A percentile compares a stretch with the other conserved stretches of the same genome.
Evolutionary conservation across 2,797 vertebrate species (phyloP).

Genomic region (Tokudaia tokunoshimensis): DNA sequence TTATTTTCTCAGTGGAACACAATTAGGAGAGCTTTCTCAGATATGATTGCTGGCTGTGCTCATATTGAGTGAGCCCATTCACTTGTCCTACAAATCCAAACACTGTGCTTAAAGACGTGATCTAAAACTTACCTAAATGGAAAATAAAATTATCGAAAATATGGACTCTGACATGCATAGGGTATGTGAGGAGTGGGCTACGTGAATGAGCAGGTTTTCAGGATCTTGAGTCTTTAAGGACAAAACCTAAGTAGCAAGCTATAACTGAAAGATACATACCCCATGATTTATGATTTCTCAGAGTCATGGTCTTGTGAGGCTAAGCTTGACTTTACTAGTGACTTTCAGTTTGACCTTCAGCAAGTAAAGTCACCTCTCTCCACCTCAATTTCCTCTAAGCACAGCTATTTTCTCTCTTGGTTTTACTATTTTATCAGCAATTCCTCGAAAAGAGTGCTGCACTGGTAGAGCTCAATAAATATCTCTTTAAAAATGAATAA

Average conservation of each 20-base stretch:
- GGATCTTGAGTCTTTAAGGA: neutral
- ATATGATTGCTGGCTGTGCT: neutral
- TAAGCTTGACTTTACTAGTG: neutral
- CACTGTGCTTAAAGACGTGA: neutral
- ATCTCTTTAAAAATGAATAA: constrained; percentile 44
- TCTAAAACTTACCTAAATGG: constrained; percentile 27
- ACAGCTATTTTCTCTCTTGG: constrained; percentile 24
- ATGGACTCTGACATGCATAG: neutral
- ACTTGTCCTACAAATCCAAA: neutral
- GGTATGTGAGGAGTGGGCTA: neutral
- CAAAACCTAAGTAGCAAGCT: constrained; percentile 5
- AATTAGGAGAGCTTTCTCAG: neutral
- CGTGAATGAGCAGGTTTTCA: neutral
- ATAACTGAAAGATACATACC: neutral
- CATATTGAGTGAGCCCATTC: neutral
- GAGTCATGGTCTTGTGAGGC: neutral
- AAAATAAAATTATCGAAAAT: neutral
- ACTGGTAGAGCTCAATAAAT: constrained; percentile 44
- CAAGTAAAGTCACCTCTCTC: constrained; percentile 50
- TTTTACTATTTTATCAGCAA: constrained; percentile 40
- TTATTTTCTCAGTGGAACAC: constrained; percentile 8
- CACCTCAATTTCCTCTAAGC: constrained; percentile 51
- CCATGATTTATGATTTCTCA: neutral
- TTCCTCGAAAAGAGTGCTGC: neutral
- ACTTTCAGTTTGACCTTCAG: constrained; percentile 53